Base-by-base conservation (phyloP, 2,888 invertebrate genomes). In the Latrodectus hesperus region DNA sequence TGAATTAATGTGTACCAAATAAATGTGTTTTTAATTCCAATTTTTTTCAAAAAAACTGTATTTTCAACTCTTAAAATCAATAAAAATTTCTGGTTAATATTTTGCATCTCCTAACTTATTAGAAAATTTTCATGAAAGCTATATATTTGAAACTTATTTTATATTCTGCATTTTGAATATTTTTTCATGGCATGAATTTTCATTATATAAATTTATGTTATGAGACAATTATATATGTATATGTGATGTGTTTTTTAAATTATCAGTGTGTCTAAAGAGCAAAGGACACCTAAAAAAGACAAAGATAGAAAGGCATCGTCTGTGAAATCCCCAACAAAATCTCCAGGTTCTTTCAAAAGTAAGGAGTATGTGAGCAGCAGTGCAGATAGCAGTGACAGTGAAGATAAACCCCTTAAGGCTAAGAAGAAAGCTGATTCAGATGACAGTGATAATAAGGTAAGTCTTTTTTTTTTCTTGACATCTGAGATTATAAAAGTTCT, bases 291-390 rank as follows among this genome's bases (percentile, higher is more conserved):
- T 1, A 89, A 84, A 65, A 85, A 82, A 51, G 72, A 77, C n/a
- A 90, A 85, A 49, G 85, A 81, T 22, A 84, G 81, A 22, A 79
- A 74, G 53, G 10, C 71, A 67, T 70, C 76, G 11, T 92, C 93
- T 2, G 90, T 91, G 55, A 93, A 93, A 75, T 91, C 94, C 12
- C 92, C 93, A 1, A 90, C 91, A 55, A 93, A 93, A 77, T 91
- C 94, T 12, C 93, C 94, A 0, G 92, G 94, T 0, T 93, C 94
- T 90, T 97, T 96, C 92, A 98, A 97, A 92, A 98, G 98, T 92
- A 98, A 97, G 92, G 98, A 98, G 93, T 98, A 97, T 91, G 96
- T 98, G 74, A 96, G 96, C 53, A 96, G 95, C 79, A 95, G 95
- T 88, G 95, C 95, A 90, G 94, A 94, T 11, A 94, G 94, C 9